A percentile compares a stretch with the other conserved stretches of the same genome.
phyloP scores from a whole-genome alignment of 1,140 invertebrate species.

The Sarcophaga bullata region DNA sequence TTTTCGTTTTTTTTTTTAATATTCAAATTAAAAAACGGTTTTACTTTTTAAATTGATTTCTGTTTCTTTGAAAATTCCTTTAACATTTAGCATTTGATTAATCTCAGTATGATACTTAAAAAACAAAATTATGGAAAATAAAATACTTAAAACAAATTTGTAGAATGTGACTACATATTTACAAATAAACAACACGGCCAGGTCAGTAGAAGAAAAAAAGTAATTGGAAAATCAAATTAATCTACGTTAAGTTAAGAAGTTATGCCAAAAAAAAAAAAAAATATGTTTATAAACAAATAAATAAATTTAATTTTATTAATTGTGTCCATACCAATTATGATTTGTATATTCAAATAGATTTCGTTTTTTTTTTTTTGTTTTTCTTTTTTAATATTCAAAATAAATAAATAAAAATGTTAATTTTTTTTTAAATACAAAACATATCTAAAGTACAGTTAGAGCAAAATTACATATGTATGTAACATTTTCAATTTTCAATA shows the following conservation, averaged over 20 bases:
- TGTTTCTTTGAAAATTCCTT: conserved; percentile 42
- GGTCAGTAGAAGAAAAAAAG: too few species aligned
- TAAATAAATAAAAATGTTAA: not conserved
- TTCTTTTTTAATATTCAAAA: not conserved
- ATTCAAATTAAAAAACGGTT: conserved; percentile 18
- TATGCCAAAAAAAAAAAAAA: not conserved
- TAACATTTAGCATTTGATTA: conserved; percentile 65
- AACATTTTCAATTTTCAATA: too few species aligned
- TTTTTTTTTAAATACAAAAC: too few species aligned
- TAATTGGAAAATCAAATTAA: not conserved
- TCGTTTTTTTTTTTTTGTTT: too few species aligned
- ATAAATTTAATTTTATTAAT: conserved; percentile 40
- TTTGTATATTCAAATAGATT: not conserved
- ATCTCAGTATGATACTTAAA: conserved; percentile 46
- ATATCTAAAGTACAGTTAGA: too few species aligned
- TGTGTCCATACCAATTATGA: conserved; percentile 64
- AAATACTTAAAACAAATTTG: not conserved
- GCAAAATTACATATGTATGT: too few species aligned
- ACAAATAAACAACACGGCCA: not conserved
- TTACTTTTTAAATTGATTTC: conserved; percentile 46
- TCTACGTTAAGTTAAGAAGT: not conserved
- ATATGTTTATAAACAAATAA: not conserved
- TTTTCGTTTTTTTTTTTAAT: not conserved
- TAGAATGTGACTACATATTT: not conserved
- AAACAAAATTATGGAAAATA: conserved; percentile 13